Evolutionary conservation across 2,797 vertebrate genomes (phyloP).

Genomic region (Notolepis coatsorum): DNA sequence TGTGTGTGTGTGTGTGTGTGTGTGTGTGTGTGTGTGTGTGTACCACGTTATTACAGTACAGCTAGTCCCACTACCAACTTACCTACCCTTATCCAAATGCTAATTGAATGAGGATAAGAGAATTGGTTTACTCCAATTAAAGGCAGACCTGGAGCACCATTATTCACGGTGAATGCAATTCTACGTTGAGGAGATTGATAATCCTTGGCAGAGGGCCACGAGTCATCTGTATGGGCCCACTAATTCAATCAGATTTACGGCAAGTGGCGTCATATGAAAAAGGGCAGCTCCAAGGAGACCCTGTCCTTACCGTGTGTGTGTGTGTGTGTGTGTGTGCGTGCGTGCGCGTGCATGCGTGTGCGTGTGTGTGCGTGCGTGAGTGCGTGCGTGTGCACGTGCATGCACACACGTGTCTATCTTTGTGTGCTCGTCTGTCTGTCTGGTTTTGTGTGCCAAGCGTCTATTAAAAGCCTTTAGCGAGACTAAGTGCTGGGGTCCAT

Average conservation of each 20-base stretch:
- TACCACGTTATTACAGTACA: slow-evolving; percentile 45
- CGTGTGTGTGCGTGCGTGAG: not conserved
- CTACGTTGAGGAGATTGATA: slow-evolving; percentile 79
- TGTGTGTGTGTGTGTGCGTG: not conserved
- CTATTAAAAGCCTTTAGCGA: slow-evolving; percentile 73
- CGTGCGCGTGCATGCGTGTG: not conserved
- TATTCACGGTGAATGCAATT: slow-evolving; percentile 70
- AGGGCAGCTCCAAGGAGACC: slow-evolving; percentile 73
- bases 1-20: not conserved
- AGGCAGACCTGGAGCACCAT: slow-evolving; percentile 67
- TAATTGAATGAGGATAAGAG: slow-evolving; percentile 78
- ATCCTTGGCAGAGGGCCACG: slow-evolving; percentile 73
- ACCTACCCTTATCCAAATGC: slow-evolving; percentile 63
- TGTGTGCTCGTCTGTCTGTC: slow-evolving; percentile 1
- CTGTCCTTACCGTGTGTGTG: slow-evolving; percentile 59
- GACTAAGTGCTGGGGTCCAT: slow-evolving; percentile 75
- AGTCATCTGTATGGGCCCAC: slow-evolving; percentile 69
- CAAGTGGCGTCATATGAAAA: slow-evolving; percentile 82
- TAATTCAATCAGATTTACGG: slow-evolving; percentile 85
- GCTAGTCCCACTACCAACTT: slow-evolving; percentile 48
- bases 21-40: not conserved
- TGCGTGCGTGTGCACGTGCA: slow-evolving; percentile 32
- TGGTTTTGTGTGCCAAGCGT: slow-evolving; percentile 54
- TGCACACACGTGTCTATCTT: not conserved
- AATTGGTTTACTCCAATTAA: slow-evolving; percentile 81